A percentile compares a stretch with the other conserved stretches of the same genome.
Evolutionary conservation across 2,113 vertebrate genomes (phyloP).

Genomic region (Morone chrysops): DNA sequence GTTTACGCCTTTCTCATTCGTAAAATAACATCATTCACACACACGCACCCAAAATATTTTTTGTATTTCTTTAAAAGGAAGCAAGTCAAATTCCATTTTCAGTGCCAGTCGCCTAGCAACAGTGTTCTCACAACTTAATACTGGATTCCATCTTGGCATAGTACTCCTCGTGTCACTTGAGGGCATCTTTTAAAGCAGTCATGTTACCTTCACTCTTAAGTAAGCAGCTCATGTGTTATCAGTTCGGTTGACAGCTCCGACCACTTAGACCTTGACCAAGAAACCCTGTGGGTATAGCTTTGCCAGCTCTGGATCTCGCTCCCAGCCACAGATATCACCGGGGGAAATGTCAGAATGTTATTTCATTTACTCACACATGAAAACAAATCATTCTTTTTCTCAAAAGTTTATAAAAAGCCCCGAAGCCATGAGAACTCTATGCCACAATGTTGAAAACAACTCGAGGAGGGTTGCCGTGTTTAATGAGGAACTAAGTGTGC

Average conservation of each 20-base stretch:
- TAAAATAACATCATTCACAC: background rate
- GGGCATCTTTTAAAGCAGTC: background rate
- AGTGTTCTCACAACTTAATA: background rate
- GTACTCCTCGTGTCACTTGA: background rate
- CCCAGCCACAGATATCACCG: conserved; percentile 21
- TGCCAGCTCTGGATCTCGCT: background rate
- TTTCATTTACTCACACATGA: conserved; percentile 14
- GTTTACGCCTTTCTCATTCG: background rate
- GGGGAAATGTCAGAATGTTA: conserved; percentile 22
- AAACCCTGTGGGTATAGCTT: background rate
- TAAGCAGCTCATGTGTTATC: background rate
- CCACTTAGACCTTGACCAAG: conserved; percentile 2
- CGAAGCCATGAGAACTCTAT: conserved; percentile 32
- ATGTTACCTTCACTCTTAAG: background rate
- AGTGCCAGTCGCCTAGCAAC: background rate
- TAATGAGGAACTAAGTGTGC: conserved; percentile 26
- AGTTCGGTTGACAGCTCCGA: conserved; percentile 7
- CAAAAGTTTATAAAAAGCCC: conserved; percentile 20
- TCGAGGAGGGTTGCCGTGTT: background rate
- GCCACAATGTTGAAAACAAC: background rate
- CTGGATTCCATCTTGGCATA: background rate
- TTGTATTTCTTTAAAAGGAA: background rate
- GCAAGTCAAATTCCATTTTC: background rate
- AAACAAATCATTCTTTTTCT: background rate
- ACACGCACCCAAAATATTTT: background rate